Conservation (phyloP, 2,797 vertebrate species). For the Huso huso region DNA sequence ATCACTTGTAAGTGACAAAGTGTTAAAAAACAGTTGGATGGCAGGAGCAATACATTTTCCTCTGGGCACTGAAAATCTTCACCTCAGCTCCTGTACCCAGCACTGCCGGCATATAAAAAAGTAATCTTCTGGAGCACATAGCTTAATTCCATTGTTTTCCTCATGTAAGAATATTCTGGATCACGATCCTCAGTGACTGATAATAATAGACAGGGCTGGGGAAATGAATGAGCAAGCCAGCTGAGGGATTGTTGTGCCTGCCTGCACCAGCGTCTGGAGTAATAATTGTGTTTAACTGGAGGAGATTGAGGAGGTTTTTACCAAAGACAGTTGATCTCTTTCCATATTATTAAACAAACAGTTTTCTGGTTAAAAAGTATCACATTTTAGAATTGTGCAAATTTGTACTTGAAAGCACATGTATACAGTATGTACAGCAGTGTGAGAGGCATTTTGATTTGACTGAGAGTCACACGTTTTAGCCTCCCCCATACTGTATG, state of each 20-base stretch:
- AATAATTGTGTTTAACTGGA: conserved; percentile 52
- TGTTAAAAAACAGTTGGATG: conserved; percentile 59
- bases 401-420: no score
- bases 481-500: no score
- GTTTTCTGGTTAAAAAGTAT: no score
- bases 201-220: conserved; percentile 43
- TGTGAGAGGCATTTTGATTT: no score
- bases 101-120: conserved; percentile 68
- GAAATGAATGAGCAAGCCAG: conserved; percentile 39
- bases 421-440: no score
- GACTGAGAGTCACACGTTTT: no score
- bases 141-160: conserved; percentile 59
- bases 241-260: conserved; percentile 43
- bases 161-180: conserved; percentile 52
- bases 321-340: no score
- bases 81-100: conserved; percentile 49
- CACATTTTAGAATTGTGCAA: no score
- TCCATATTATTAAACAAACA: no score
- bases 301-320: conserved; percentile 40
- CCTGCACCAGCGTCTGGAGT: conserved; percentile 24
- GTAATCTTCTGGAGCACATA: conserved; percentile 57
- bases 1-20: conserved; percentile 72
- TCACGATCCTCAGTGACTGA: conserved; percentile 43
- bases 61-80: conserved; percentile 58
- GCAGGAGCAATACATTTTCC: conserved; percentile 74